Evolutionary conservation across 2,797 vertebrate species (phyloP), one percentile per base, ranked within the genome.

Genomic region (Carduelis carduelis): DNA sequence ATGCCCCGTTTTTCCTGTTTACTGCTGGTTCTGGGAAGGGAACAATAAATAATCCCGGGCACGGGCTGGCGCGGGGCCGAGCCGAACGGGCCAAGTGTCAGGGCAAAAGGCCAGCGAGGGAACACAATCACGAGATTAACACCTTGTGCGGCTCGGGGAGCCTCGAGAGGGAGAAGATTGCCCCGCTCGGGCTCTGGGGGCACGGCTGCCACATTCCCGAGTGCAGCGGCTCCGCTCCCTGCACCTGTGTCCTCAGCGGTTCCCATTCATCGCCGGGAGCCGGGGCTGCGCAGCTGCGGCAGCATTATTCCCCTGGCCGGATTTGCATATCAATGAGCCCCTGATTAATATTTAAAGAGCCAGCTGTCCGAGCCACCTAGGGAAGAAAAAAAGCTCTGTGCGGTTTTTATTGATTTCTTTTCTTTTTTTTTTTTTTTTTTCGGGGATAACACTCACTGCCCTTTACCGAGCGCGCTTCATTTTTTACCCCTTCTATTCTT

Each of bases 271-370:
- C 50, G 16, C 52, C 28, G 12, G 52, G 50, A 30, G 50, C 93
- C 6, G 78, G 88, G 77, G 71, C 87, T 79, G 91, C 84, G 96
- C 98, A 98, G 98, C 98, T 98, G 98, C 95, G 5, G 81, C 55
- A 82, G 81, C 94, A 94, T 96, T 97, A 95, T 97, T 96, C 83
- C 95, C n/a, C 47, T 85, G 65, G 71, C 74, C 63, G 3, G 24
- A 97, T 97, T 97, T 97, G 98, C 97, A 98, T 98, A 90, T 98
- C 97, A 98, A 98, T 98, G 85, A 93, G 80, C 14, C 96, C 34
- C 93, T 96, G 96, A 98, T 98, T 98, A 95, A 98, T 97, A 98
- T 98, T 97, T 97, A 97, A 98, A 97, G 97, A 96, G 97, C 96
- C 98, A 98, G 98, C 98, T 98, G 98, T 95, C 97, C 46, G 4